Evolutionary conservation across 2,888 invertebrate genomes (phyloP).

Genomic region (Onthophagus sagittarius): DNA sequence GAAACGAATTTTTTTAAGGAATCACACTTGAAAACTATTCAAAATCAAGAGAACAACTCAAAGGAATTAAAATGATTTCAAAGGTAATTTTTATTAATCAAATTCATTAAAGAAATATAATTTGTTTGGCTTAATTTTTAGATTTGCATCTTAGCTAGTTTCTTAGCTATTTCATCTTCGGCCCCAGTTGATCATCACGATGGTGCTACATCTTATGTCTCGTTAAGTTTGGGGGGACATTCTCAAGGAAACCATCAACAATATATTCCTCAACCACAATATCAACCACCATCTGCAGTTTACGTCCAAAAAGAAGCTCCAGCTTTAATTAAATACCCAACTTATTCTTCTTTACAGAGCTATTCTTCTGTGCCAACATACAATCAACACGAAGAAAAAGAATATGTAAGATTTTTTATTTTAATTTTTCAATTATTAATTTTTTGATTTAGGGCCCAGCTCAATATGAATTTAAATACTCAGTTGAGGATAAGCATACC

Average conservation of each 20-base stretch:
- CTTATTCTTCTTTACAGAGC: background rate
- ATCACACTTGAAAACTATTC: background rate
- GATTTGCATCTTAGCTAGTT: background rate
- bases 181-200: background rate
- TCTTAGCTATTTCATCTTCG: constrained; percentile 1
- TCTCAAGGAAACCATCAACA: background rate
- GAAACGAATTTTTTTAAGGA: background rate
- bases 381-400: constrained; percentile 5
- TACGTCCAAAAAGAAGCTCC: constrained; percentile 13
- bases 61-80: constrained; percentile 10
- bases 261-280: background rate
- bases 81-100: background rate
- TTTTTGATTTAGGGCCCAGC: background rate
- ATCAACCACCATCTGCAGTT: background rate
- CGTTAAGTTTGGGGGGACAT: constrained; percentile 15
- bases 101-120: background rate
- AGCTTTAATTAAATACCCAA: constrained; percentile 1
- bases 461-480: constrained; percentile 17
- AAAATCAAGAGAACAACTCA: background rate
- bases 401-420: background rate
- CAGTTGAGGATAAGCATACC: constrained; percentile 16
- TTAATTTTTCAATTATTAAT: background rate
- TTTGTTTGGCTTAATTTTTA: background rate
- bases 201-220: constrained; percentile 14
- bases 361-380: background rate